Evolutionary conservation across 2,888 invertebrate genomes (phyloP).

Genomic region (Spisula subtruncata): DNA sequence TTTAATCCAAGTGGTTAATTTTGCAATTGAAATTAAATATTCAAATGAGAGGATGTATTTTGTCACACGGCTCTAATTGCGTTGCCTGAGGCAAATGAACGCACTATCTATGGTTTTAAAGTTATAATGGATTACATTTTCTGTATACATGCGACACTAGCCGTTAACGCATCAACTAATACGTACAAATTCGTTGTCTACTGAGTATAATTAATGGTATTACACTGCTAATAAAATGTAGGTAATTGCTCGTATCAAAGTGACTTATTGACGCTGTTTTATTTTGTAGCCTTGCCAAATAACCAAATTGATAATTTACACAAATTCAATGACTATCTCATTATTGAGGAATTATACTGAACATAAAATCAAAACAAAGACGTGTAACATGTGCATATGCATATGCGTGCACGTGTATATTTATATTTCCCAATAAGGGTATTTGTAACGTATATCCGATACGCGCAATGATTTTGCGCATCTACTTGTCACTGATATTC

Average conservation of each 20-base stretch:
- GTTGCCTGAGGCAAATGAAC: conserved; percentile 14
- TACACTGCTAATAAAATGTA: neutral
- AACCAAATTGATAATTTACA: neutral
- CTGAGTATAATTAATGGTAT: conserved; percentile 8
- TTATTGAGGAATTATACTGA: too few relatives aligned
- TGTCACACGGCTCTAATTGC: neutral
- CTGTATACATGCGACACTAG: neutral
- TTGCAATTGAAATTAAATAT: conserved; percentile 5
- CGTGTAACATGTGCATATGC: too few relatives aligned
- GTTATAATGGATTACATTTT: neutral
- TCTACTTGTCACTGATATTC: too few relatives aligned
- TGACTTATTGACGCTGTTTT: neutral
- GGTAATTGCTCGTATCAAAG: neutral
- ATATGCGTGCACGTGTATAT: too few relatives aligned
- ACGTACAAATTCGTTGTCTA: neutral
- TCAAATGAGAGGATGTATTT: neutral
- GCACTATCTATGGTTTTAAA: neutral
- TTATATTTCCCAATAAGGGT: too few relatives aligned
- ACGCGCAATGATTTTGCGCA: too few relatives aligned
- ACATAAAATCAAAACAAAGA: too few relatives aligned
- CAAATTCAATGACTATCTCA: too few relatives aligned
- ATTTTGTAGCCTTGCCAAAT: neutral
- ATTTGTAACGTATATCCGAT: too few relatives aligned
- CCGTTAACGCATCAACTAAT: conserved; percentile 12
- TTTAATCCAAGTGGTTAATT: neutral